Evolutionary conservation across 2,797 vertebrate genomes (phyloP).

Genomic region (Leucoraja ocellata): DNA sequence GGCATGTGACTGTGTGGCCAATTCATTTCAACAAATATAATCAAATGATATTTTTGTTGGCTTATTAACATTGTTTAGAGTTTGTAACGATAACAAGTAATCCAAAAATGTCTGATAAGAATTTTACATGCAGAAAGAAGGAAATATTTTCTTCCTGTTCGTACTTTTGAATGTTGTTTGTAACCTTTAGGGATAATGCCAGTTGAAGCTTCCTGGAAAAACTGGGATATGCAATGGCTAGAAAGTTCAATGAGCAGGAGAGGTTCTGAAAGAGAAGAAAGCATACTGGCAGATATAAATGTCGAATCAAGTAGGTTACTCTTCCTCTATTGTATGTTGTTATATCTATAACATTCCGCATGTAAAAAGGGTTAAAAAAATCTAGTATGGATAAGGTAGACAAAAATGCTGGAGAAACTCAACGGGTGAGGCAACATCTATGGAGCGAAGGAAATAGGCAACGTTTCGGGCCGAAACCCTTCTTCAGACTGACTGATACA

Average conservation of each 20-base stretch:
- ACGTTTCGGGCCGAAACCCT: too few relatives aligned
- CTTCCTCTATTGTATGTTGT: background rate
- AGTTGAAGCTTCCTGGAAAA: slow-evolving; percentile 47
- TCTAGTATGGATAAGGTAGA: too few relatives aligned
- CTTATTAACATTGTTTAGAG: background rate
- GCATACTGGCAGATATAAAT: background rate
- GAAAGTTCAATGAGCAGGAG: slow-evolving; percentile 36
- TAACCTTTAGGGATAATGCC: slow-evolving; percentile 49
- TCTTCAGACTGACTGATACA: too few relatives aligned
- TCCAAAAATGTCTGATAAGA: background rate
- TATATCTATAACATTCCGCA: background rate
- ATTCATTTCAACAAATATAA: background rate
- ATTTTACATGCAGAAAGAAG: background rate
- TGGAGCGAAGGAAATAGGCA: too few relatives aligned
- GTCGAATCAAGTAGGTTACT: background rate
- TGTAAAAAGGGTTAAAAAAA: background rate
- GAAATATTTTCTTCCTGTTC: background rate
- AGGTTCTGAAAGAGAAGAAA: background rate
- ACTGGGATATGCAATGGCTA: slow-evolving; percentile 49
- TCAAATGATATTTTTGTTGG: background rate
- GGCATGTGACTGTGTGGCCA: background rate
- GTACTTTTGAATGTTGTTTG: background rate
- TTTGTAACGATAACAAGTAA: background rate
- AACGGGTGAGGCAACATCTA: too few relatives aligned
- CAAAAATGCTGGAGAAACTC: too few relatives aligned